A percentile compares a stretch with the other conserved stretches of the same genome.
These are phyloP conservation scores for Dexiosoma caninum DNA, from an alignment of 2,888 invertebrate genomes.

Conservation along the genomic window DNA sequence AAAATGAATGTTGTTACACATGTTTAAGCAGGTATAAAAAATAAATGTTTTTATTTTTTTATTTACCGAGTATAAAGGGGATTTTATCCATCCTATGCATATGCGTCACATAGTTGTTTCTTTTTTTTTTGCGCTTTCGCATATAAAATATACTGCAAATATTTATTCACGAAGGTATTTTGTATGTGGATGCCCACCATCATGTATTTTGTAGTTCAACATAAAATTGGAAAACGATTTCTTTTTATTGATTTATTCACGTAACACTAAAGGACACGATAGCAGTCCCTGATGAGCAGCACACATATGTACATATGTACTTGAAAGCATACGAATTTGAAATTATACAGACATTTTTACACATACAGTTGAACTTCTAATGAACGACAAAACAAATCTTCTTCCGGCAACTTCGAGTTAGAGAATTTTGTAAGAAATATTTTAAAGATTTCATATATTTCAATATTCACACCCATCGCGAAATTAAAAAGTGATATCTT, in stretches of 20 bases:
- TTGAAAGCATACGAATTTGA: neutral
- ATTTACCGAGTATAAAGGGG: neutral
- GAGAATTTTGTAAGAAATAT: too few relatives aligned
- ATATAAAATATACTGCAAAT: neutral
- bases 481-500: too few relatives aligned
- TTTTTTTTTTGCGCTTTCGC: slow-evolving; percentile 25
- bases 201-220: slow-evolving; percentile 43
- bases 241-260: slow-evolving; percentile 45
- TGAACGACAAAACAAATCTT: too few relatives aligned
- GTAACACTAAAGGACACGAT: slow-evolving; percentile 43
- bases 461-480: too few relatives aligned
- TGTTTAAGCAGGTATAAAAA: slow-evolving; percentile 8
- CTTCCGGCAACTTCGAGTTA: too few relatives aligned
- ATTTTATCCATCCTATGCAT: neutral
- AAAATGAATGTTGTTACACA: neutral
- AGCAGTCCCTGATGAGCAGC: slow-evolving; percentile 20
- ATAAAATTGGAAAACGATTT: slow-evolving; percentile 48
- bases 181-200: too few relatives aligned
- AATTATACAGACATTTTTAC: neutral
- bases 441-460: too few relatives aligned
- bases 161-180: neutral
- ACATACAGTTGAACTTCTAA: neutral
- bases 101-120: slow-evolving; percentile 6
- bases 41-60: too few relatives aligned
- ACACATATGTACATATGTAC: neutral